A percentile compares a stretch with the other conserved stretches of the same genome.
These are phyloP conservation scores for Diploptera punctata DNA, from an alignment of 2,888 invertebrate species.

Conservation along the genomic window DNA sequence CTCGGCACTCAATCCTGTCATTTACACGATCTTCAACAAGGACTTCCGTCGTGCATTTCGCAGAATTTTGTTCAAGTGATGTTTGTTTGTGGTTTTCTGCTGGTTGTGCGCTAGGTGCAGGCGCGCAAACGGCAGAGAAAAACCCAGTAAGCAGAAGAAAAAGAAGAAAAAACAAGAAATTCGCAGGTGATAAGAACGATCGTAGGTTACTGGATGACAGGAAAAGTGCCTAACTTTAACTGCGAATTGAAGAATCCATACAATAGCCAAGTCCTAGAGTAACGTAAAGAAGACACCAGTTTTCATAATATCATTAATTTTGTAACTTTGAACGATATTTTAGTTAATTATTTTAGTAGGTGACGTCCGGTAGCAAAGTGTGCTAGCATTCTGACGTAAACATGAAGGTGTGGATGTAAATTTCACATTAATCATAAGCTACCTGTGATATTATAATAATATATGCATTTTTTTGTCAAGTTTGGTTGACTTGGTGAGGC, in stretches of 20 bases:
- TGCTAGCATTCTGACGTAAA: too few relatives aligned
- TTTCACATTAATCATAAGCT: conserved; percentile 3
- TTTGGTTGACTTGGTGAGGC: too few relatives aligned
- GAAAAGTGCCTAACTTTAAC: too few relatives aligned
- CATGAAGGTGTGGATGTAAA: too few relatives aligned
- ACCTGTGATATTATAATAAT: background rate
- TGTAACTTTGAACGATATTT: too few relatives aligned
- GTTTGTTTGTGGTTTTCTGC: conserved; percentile 86
- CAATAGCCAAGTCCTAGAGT: too few relatives aligned
- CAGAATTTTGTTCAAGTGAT: conserved; percentile 95
- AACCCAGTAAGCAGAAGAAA: conserved; percentile 22
- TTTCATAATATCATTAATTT: too few relatives aligned
- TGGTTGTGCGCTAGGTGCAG: conserved; percentile 53
- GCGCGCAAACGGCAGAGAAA: conserved; percentile 25
- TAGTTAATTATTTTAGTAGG: too few relatives aligned
- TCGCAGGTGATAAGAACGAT: conserved; percentile 30
- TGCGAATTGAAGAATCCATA: too few relatives aligned
- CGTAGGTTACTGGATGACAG: too few relatives aligned
- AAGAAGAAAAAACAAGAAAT: conserved; percentile 13
- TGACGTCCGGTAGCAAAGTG: too few relatives aligned
- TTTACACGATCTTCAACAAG: conserved; percentile 97
- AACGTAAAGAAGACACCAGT: too few relatives aligned
- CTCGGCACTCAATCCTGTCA: conserved; percentile 93
- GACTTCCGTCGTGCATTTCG: conserved; percentile 96
- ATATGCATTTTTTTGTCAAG: background rate